Base-by-base conservation (phyloP, 2,113 vertebrate genomes). In the Reinhardtius hippoglossoides region DNA sequence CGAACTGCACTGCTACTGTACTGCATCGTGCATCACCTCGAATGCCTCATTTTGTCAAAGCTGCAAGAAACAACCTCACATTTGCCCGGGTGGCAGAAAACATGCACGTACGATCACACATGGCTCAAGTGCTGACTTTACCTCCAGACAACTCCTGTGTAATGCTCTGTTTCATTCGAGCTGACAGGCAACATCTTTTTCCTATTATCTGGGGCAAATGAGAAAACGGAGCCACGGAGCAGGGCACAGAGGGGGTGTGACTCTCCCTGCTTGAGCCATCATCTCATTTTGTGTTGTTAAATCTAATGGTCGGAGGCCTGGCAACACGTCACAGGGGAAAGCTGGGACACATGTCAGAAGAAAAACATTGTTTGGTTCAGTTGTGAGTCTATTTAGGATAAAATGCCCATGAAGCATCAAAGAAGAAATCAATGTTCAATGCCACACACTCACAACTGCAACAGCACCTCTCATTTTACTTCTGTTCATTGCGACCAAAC, bases 161-260 rank as follows among this genome's bases (percentile, higher is more conserved):
- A 56, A 65, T 71, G 65, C 73, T 68, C 54, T 63, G 63, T 42
- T 71, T 59, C 54, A 82, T 81, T 66, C 9, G 57, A 79, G 61
- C 55, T 21, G 84, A 88, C 89, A 84, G 63, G 23, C 69, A 46
- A 82, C 90, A 89, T 78, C 76, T 90, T 89, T 88, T 82, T 65
- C 68, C 31, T 1, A 80, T 91, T 92, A 88, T 73, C 56, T 44
- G 0, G 2, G 27, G 27, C 31, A 64, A 67, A 78, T 55, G 70
- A 14, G 64, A 81, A 18, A 57, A 23, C 46, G 9, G 57, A 67
- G 59, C 61, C 16, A 58, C 42, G 56, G 40, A 75, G 68, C 64
- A 50, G 72, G 73, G 58, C 44, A 35, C 66, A 18, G 56, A 20
- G 12, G 62, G 57, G 44, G 76, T 54, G 50, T 35, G 72, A 71